Conservation (phyloP, 2,888 invertebrate species). For the Phortica okadai region DNA sequence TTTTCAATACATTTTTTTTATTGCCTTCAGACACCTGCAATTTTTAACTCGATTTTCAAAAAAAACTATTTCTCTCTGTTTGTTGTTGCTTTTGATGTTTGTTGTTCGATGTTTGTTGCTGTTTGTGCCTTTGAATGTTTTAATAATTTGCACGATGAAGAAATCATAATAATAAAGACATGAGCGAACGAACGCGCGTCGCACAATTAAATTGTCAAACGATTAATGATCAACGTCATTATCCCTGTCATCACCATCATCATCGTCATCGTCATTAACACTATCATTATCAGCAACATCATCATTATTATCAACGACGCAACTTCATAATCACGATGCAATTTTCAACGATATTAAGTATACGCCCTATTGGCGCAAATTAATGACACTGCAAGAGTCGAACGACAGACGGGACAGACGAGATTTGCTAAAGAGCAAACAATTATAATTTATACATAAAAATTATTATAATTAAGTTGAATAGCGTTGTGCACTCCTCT, state of each 20-base stretch:
- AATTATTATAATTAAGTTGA: slow-evolving; percentile 54
- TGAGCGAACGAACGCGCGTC: too few species aligned
- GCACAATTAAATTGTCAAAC: slow-evolving; percentile 26
- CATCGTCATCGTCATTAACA: background rate
- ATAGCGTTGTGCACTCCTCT: background rate
- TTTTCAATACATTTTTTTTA: background rate
- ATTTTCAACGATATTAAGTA: slow-evolving; percentile 66
- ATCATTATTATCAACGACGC: background rate
- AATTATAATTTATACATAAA: slow-evolving; percentile 62
- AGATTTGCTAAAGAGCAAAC: slow-evolving; percentile 50
- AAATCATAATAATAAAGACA: background rate
- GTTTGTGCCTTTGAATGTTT: background rate
- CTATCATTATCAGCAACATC: background rate
- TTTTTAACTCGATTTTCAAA: background rate
- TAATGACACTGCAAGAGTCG: background rate
- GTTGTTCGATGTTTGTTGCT: background rate
- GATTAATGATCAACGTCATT: background rate
- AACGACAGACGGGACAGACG: background rate
- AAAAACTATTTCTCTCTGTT: background rate
- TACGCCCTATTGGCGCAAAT: slow-evolving; percentile 47
- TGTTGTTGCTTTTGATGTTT: background rate
- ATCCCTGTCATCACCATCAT: background rate
- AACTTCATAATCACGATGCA: slow-evolving; percentile 36
- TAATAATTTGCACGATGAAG: slow-evolving; percentile 14
- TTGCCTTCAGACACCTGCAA: background rate